Evolutionary conservation across 2,888 invertebrate genomes (phyloP).

Genomic region (Bugula neritina): DNA sequence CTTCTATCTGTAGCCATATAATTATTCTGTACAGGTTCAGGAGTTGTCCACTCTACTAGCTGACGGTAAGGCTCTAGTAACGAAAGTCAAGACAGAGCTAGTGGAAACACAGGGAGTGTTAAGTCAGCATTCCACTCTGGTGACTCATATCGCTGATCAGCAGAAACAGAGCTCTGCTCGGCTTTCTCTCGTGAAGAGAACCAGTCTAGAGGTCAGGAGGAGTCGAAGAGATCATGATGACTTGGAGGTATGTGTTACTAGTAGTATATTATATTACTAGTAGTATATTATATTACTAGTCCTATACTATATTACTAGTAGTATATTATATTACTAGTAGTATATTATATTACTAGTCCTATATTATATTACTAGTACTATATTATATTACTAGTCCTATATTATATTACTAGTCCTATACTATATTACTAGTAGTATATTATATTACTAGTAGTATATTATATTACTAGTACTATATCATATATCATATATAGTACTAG

Average conservation of each 20-base stretch:
- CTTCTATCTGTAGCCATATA: neutral
- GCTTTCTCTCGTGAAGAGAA: neutral
- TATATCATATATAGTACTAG: too few species aligned
- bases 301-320: too few species aligned
- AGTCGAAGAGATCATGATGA: slow-evolving; percentile 10
- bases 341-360: too few species aligned
- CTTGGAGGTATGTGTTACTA: neutral
- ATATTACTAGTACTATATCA: too few species aligned
- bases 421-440: too few species aligned
- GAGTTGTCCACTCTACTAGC: neutral
- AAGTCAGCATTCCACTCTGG: slow-evolving; percentile 23
- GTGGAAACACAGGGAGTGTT: slow-evolving; percentile 3
- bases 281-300: too few species aligned
- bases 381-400: too few species aligned
- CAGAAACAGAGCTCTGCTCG: slow-evolving; percentile 13
- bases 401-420: too few species aligned
- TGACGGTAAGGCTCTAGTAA: neutral
- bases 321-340: too few species aligned
- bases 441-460: too few species aligned
- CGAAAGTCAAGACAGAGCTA: neutral
- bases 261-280: too few species aligned
- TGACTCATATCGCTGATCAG: slow-evolving; percentile 16
- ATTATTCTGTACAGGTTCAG: neutral
- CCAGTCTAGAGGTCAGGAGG: slow-evolving; percentile 13
- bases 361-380: too few species aligned